Evolutionary conservation across 1,140 invertebrate genomes (phyloP).

Genomic region (Drosophila miranda): DNA sequence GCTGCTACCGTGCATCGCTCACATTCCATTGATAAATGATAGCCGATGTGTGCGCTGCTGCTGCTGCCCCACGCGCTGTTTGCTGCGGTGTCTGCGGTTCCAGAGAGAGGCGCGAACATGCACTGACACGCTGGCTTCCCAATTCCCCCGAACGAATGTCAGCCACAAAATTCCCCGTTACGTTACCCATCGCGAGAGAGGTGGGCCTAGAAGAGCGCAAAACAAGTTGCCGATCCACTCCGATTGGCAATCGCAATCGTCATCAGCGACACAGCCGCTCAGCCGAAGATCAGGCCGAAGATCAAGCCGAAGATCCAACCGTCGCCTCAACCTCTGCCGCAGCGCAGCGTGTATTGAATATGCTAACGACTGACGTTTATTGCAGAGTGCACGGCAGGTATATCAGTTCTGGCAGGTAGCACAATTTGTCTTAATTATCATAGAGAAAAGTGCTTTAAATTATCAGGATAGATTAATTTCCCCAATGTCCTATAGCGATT

Average conservation of each 20-base stretch:
- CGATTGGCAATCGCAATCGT: conserved; percentile 43
- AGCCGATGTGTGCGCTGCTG: conserved; percentile 14
- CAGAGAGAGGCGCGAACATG: conserved; percentile 64
- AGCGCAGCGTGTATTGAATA: too few relatives aligned
- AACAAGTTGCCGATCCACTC: conserved; percentile 39
- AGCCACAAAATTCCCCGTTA: conserved; percentile 32
- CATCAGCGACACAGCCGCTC: conserved; percentile 11
- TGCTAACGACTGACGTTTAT: too few relatives aligned
- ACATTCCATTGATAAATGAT: conserved; percentile 74
- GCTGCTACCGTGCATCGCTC: conserved; percentile 35
- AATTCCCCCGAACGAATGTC: conserved; percentile 8
- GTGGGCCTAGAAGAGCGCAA: conserved; percentile 3
- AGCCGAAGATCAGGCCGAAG: too few relatives aligned
- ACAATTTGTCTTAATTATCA: too few relatives aligned
- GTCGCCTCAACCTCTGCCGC: too few relatives aligned
- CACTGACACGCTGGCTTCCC: conserved; percentile 40
- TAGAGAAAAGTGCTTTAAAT: too few relatives aligned
- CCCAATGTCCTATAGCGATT: too few relatives aligned
- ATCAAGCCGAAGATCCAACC: too few relatives aligned
- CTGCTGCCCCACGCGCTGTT: conserved; percentile 41
- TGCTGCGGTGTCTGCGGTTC: conserved; percentile 39
- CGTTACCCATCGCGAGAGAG: not conserved
- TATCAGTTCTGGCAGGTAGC: too few relatives aligned
- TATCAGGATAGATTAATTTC: too few relatives aligned
- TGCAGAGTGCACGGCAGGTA: too few relatives aligned